Evolutionary conservation across 1,140 invertebrate genomes (phyloP), one percentile per base, ranked within the genome.

Genomic region (Lerema accius): DNA sequence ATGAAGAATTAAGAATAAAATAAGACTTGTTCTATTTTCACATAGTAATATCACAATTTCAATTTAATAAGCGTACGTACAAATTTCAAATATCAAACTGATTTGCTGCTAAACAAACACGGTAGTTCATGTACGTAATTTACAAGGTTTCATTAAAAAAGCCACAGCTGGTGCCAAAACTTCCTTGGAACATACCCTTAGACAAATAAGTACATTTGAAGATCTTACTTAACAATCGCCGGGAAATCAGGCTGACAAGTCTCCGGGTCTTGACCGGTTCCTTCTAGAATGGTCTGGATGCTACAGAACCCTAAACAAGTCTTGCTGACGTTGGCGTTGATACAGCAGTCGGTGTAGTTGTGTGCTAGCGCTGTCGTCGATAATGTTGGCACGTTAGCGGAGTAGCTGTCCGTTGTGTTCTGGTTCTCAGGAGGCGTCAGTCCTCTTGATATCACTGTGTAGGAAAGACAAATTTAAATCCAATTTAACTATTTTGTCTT

Each of bases 271-370:
- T 95, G 93, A 5, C 95, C 95, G 0, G 95, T 95, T 7, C 95
- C 95, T 78, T 96, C 95, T 10, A 96, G 78, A 46, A 96, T 96
- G 64, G 94, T 95, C 75, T 96, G 94, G n/a, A 97, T 94, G 69
- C 94, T 95, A 86, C 96, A 97, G 76, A 96, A 96, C 19, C 95
- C 95, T 37, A 95, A 90, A 80, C 96, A 97, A 32, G 91, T 81
- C 1, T 87, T 75, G 0, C 93, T 93, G 0, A 97, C 95, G 71
- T 95, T 95, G 26, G 92, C 89, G 0, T 89, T 80, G 2, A 94
- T 71, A 70, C 96, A 97, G 79, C 96, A 97, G 43, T 94, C 93
- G 0, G 95, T 96, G 74, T 95, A 96, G 78, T 96, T 95, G 77
- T 96, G 95, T 9, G 92, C 85, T 0, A 92, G 51, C 64, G 80